Conservation (phyloP, 2,888 invertebrate species). For the Conops quadrifasciatus region DNA sequence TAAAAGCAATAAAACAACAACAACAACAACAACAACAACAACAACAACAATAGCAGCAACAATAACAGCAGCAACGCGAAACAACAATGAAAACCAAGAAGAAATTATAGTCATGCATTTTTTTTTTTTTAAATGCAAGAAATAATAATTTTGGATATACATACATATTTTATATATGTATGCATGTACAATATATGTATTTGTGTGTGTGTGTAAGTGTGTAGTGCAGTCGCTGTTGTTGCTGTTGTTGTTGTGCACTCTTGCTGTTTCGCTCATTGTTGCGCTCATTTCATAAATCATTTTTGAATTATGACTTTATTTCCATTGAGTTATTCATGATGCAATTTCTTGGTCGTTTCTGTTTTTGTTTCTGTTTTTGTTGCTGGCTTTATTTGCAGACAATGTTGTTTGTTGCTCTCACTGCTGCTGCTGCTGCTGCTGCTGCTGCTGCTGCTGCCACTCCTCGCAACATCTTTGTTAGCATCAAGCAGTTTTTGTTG, state of each 20-base stretch:
- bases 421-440: too few species aligned
- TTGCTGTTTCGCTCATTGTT: slow-evolving; percentile 20
- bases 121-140: not conserved
- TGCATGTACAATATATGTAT: not conserved
- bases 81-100: slow-evolving; percentile 9
- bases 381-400: slow-evolving; percentile 9
- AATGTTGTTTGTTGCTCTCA: too few species aligned
- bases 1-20: slow-evolving; percentile 15
- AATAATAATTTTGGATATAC: not conserved
- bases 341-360: too few species aligned
- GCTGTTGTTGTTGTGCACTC: slow-evolving; percentile 29
- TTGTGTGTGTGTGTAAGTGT: not conserved
- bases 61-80: not conserved
- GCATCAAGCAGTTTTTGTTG: not conserved
- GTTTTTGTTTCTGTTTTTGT: not conserved
- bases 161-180: too few species aligned
- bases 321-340: slow-evolving; percentile 31
- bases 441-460: too few species aligned
- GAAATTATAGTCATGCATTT: not conserved
- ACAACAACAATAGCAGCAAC: not conserved
- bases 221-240: slow-evolving; percentile 27
- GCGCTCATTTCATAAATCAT: slow-evolving; percentile 53
- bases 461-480: too few species aligned
- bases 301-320: slow-evolving; percentile 57
- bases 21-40: slow-evolving; percentile 2